Evolutionary conservation across 2,113 vertebrate genomes (phyloP), one percentile per base, ranked within the genome.

Genomic region (Macrotus californicus): DNA sequence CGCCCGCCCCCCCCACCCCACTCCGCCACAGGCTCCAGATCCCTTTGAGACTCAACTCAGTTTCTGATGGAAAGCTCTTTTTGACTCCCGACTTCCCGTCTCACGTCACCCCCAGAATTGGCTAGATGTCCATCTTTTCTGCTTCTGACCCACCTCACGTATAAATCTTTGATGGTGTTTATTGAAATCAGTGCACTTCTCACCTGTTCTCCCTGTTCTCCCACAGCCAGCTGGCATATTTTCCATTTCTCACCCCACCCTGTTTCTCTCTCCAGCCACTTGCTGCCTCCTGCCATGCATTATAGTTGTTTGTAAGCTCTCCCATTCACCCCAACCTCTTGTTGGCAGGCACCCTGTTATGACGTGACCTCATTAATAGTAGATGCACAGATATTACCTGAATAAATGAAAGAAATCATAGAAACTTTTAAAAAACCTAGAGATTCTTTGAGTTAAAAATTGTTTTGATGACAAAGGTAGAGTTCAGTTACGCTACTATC

Each of bases 141-240:
- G 34, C 34, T 83, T 41, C 56, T 39, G 4, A 56, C 50, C 39
- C n/a, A 12, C 6, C 18, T 46, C 5, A 0, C 16, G 1, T 34
- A 36, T 7, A 15, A 21, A 41, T 84, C 39, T 64, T 6, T 24
- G 41, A 64, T 1, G 24, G 8, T 13, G 1, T 14, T 56, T 26
- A 50, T 0, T 22, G 29, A 80, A 69, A 26, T 61, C 34, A 8
- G 61, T 2, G 18, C 2, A 2, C 24, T 50, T 16, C 48, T 76
- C 67, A 18, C 22, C 36, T 46, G 26, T 34, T 2, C 5, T 6
- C 16, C 39, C 24, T 6, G 46, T 1, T 36, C 16, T 22, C 43
- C 69, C 34, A 18, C 1, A 7, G 24, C 15, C 5, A 18, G 10
- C 1, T 3, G n/a, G 19, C 19, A 11, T 12, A 7, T 15, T 39